Evolutionary conservation across 1,140 invertebrate genomes (phyloP).

Genomic region (Galendromus occidentalis): DNA sequence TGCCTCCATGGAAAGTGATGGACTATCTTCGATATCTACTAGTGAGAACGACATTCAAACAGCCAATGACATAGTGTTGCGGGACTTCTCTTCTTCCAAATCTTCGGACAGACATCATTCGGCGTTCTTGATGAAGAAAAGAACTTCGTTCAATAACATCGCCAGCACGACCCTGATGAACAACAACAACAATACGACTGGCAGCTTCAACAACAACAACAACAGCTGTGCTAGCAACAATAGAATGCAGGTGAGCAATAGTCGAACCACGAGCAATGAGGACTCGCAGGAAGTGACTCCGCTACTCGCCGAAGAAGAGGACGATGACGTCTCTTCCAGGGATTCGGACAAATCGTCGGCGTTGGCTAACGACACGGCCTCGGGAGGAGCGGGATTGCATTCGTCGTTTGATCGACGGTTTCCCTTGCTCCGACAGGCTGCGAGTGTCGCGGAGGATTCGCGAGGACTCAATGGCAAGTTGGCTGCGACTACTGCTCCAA

Average conservation of each 20-base stretch:
- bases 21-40: slow-evolving; percentile 17
- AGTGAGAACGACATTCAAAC: background rate
- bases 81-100: background rate
- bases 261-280: slow-evolving; percentile 5
- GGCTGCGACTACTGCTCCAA: background rate
- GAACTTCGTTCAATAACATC: slow-evolving; percentile 2
- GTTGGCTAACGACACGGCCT: background rate
- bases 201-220: too few relatives aligned
- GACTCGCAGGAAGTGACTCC: slow-evolving; percentile 8
- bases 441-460: background rate
- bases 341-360: background rate
- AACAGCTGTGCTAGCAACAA: too few relatives aligned
- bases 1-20: slow-evolving; percentile 22
- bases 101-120: too few relatives aligned
- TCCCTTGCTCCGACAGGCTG: background rate
- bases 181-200: too few relatives aligned
- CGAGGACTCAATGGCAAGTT: slow-evolving; percentile 3
- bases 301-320: background rate
- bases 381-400: background rate
- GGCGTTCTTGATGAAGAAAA: background rate
- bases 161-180: background rate
- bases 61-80: slow-evolving; percentile 1
- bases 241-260: background rate
- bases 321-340: too few relatives aligned
- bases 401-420: slow-evolving; percentile 1